phyloP scores from a whole-genome alignment of 2,888 invertebrate species.

The Malacosoma neustria region DNA sequence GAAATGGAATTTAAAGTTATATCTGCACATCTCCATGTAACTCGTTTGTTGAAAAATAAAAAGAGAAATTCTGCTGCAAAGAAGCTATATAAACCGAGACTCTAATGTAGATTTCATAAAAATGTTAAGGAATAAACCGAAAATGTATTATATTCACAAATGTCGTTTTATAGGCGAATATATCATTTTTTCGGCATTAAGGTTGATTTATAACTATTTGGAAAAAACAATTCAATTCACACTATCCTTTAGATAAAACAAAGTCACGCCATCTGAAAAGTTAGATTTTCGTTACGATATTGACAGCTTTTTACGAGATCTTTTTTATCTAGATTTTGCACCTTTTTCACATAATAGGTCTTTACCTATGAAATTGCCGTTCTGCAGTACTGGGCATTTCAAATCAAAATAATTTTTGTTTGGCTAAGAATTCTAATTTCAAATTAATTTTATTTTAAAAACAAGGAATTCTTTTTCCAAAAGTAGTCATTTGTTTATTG shows the following conservation, averaged over 20 bases:
- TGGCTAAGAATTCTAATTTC: too few species aligned
- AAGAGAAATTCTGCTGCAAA: not conserved
- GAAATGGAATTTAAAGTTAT: not conserved
- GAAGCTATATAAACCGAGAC: not conserved
- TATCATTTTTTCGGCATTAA: conserved; percentile 51
- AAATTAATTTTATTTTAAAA: too few species aligned
- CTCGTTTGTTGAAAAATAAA: not conserved
- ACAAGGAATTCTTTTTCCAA: too few species aligned
- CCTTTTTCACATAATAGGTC: too few species aligned
- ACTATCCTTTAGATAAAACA: conserved; percentile 18
- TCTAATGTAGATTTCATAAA: conserved; percentile 13
- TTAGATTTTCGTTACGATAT: too few species aligned
- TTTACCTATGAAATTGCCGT: too few species aligned
- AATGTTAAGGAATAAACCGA: conserved; percentile 34
- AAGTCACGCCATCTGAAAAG: too few species aligned
- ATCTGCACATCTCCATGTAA: not conserved
- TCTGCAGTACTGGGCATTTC: too few species aligned
- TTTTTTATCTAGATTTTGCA: too few species aligned
- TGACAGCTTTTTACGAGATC: too few species aligned
- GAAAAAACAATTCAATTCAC: conserved; percentile 47
- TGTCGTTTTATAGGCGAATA: conserved; percentile 52
- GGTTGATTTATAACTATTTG: conserved; percentile 42
- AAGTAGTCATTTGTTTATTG: too few species aligned
- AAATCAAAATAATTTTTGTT: too few species aligned
- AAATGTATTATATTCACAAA: conserved; percentile 50